Evolutionary conservation across 1,140 invertebrate genomes (phyloP).

Genomic region (Solenopsis fugax): DNA sequence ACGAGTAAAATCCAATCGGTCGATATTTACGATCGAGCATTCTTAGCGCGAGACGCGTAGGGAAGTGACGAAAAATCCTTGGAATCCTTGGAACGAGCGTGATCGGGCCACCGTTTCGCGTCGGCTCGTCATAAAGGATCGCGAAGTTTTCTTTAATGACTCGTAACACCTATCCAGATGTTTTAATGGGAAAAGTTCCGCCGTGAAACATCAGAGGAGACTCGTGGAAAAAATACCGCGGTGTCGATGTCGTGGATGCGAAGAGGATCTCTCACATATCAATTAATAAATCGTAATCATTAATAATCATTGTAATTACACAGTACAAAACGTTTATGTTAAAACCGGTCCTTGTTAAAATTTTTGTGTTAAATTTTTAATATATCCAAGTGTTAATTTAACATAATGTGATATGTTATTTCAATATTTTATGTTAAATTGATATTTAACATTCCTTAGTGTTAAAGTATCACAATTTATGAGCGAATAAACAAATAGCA

Average conservation of each 20-base stretch:
- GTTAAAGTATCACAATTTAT: too few species aligned
- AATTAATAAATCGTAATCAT: slow-evolving; percentile 38
- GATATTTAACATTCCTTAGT: too few species aligned
- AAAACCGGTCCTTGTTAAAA: too few species aligned
- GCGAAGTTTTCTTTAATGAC: slow-evolving; percentile 46
- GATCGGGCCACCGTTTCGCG: slow-evolving; percentile 53
- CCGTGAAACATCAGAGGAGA: neutral
- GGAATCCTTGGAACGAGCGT: slow-evolving; percentile 28
- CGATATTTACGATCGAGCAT: slow-evolving; percentile 41
- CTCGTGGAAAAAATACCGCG: slow-evolving; percentile 6
- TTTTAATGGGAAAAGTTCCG: slow-evolving; percentile 30
- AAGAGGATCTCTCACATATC: neutral
- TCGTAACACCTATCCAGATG: slow-evolving; percentile 26
- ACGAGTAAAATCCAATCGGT: neutral
- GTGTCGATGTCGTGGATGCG: neutral
- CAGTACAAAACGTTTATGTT: too few species aligned
- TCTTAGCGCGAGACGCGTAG: neutral
- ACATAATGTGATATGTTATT: too few species aligned
- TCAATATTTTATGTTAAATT: too few species aligned
- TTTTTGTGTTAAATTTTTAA: too few species aligned
- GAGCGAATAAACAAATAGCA: too few species aligned
- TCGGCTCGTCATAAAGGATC: slow-evolving; percentile 14
- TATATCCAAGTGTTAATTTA: too few species aligned
- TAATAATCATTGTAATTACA: neutral
- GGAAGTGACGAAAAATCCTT: slow-evolving; percentile 28